Evolutionary conservation across 2,888 invertebrate species (phyloP), one percentile per base, ranked within the genome.

Genomic region (Neoitamus cyanurus): DNA sequence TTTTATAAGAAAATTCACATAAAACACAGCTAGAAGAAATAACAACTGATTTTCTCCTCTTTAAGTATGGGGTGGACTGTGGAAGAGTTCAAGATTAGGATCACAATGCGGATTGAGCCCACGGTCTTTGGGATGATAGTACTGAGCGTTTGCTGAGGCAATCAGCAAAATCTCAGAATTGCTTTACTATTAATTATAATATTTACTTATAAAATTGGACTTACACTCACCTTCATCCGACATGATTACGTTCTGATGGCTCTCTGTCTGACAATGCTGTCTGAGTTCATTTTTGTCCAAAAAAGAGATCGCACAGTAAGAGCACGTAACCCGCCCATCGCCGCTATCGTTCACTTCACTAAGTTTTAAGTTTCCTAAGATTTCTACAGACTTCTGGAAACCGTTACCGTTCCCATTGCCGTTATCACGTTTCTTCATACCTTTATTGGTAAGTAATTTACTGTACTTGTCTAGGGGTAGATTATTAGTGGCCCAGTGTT

Each of bases 241-340:
- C 93, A 94, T 94, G 86, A 95, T 94, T 87, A 94, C 93, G 87
- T 92, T 93, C 88, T 94, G 94, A 89, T 95, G 95, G 86, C 91
- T 91, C 87, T 93, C 93, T n/a, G 93, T 93, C 88, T 93, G 93
- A 88, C 94, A 94, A 89, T 94, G 94, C 73, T 92, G 91, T 48
- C 93, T 90, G 70, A 94, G 88, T 86, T 93, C 93, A 85, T 92
- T 90, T 86, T 93, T 92, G 85, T 93, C 92, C 69, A 89, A 89
- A 88, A 93, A 94, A 48, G 92, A 91, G 31, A 93, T 90, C 87
- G 93, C 92, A 89, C 94, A 94, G 88, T 94, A 94, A 30, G 93
- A 92, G 88, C 94, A 94, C 3, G 92, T 87, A 78, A 88, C 90
- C 82, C 89, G 90, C 42, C 89, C 89, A 84, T 89, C 88, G 37